Evolutionary conservation across 2,888 invertebrate genomes (phyloP).

Genomic region (Apodemia duryi): DNA sequence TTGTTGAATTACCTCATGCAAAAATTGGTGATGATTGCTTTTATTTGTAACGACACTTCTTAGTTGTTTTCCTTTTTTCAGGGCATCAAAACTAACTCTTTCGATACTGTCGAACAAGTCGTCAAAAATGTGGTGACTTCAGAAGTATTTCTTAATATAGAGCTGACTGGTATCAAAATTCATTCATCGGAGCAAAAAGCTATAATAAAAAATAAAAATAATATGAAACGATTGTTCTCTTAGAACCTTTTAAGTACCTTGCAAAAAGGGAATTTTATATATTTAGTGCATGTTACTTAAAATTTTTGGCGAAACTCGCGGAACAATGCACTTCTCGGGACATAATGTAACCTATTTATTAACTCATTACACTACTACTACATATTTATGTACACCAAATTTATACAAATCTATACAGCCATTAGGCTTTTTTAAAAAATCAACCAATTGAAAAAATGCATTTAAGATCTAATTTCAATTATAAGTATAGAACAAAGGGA

Average conservation of each 20-base stretch:
- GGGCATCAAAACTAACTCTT: slow-evolving; percentile 18
- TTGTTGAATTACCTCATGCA: slow-evolving; percentile 21
- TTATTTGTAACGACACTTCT: slow-evolving; percentile 22
- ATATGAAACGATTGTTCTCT: too few relatives aligned
- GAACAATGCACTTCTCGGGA: too few relatives aligned
- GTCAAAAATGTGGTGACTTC: slow-evolving; percentile 24
- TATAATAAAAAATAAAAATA: slow-evolving; percentile 15
- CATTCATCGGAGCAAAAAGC: slow-evolving; percentile 19
- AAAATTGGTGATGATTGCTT: slow-evolving; percentile 22
- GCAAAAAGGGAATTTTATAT: neutral
- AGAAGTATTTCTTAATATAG: slow-evolving; percentile 25
- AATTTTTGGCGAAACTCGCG: too few relatives aligned
- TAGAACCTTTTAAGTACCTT: too few relatives aligned
- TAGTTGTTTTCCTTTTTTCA: slow-evolving; percentile 25
- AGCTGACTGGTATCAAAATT: slow-evolving; percentile 17
- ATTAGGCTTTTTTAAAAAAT: too few relatives aligned
- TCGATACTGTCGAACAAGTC: slow-evolving; percentile 25
- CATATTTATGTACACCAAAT: too few relatives aligned
- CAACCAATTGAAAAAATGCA: too few relatives aligned
- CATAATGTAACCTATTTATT: too few relatives aligned
- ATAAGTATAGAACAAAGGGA: too few relatives aligned
- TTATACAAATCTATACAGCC: too few relatives aligned
- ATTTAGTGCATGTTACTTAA: neutral
- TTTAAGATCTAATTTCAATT: too few relatives aligned
- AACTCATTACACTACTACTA: too few relatives aligned